These are phyloP conservation scores for Diaprepes abbreviatus DNA, from an alignment of 2,888 invertebrate species.

Conservation along the genomic window DNA sequence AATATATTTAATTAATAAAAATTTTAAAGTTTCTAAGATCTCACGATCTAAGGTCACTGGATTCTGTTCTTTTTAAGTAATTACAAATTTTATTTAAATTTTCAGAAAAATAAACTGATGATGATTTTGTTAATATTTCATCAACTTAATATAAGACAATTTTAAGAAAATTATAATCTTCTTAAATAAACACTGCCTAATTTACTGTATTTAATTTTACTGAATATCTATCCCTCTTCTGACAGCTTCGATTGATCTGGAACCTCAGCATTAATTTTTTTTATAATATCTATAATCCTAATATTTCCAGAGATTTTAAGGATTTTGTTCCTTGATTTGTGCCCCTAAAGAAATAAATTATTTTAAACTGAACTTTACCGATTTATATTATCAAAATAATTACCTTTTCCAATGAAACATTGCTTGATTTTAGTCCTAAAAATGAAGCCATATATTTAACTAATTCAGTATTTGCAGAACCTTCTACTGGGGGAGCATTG, in stretches of 20 bases:
- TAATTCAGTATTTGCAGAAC: constrained; percentile 84
- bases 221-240: constrained; percentile 5
- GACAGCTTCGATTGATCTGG: constrained; percentile 16
- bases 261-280: constrained; percentile 62
- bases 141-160: too few relatives aligned
- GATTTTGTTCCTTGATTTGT: constrained; percentile 69
- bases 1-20: not conserved
- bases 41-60: too few relatives aligned
- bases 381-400: not conserved
- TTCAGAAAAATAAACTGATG: too few relatives aligned
- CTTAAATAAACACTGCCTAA: not conserved
- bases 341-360: constrained; percentile 28
- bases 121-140: too few relatives aligned
- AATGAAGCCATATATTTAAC: constrained; percentile 79
- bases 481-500: constrained; percentile 84
- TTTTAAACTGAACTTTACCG: not conserved
- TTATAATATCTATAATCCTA: constrained; percentile 67
- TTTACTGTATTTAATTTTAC: not conserved
- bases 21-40: too few relatives aligned
- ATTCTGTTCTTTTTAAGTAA: too few relatives aligned
- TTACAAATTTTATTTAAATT: too few relatives aligned
- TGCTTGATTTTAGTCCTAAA: constrained; percentile 79
- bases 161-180: not conserved
- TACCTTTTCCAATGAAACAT: constrained; percentile 74
- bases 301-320: constrained; percentile 69